These are phyloP conservation scores for Bradypodion ventrale DNA, from an alignment of 2,797 vertebrate genomes.

Conservation along the genomic window DNA sequence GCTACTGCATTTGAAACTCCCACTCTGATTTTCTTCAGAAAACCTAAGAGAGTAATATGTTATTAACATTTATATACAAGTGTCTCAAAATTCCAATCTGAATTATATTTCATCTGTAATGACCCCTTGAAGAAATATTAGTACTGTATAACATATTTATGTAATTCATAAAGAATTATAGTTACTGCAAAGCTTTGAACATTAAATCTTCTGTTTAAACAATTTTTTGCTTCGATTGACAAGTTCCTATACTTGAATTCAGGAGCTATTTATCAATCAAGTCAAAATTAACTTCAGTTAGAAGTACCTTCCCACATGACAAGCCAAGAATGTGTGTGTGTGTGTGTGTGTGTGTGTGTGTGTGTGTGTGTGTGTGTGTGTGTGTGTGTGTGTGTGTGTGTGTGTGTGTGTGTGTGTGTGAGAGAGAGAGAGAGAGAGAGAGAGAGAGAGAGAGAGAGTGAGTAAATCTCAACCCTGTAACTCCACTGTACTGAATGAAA, in stretches of 20 bases:
- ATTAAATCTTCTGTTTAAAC: not conserved
- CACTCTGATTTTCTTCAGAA: constrained; percentile 35
- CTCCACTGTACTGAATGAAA: not conserved
- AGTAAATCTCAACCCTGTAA: not conserved
- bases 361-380: too few relatives aligned
- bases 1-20: constrained; percentile 15
- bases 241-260: not conserved
- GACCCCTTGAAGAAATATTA: not conserved
- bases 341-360: too few relatives aligned
- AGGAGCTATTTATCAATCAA: not conserved
- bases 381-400: too few relatives aligned
- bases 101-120: not conserved
- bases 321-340: not conserved
- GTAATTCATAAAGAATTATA: not conserved
- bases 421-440: too few relatives aligned
- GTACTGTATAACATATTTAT: not conserved
- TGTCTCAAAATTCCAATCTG: not conserved
- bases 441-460: too few relatives aligned
- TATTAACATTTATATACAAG: not conserved
- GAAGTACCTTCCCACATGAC: not conserved
- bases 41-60: constrained; percentile 24
- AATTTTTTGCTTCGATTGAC: not conserved
- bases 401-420: too few relatives aligned
- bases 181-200: not conserved
- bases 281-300: not conserved